phyloP scores from a whole-genome alignment of 1,140 invertebrate species.

The Micrasema minimum region DNA sequence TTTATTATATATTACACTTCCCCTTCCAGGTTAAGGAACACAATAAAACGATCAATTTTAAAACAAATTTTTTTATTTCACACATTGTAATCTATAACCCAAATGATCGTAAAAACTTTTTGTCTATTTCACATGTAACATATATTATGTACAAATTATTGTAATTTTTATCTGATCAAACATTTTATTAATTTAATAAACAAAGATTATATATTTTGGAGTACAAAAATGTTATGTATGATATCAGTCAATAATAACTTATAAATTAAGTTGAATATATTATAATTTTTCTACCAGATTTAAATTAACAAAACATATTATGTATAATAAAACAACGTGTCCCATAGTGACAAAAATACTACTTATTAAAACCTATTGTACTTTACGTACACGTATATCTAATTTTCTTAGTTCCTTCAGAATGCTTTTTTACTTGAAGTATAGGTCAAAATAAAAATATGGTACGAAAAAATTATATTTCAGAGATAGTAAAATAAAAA shows the following conservation, averaged over 20 bases:
- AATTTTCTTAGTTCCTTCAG: too few species aligned
- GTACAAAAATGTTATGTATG: conserved; percentile 35
- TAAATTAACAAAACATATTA: background rate
- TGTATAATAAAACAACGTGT: conserved; percentile 13
- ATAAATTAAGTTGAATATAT: conserved; percentile 41
- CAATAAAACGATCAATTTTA: background rate
- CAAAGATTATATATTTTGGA: conserved; percentile 23
- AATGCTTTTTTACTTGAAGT: too few species aligned
- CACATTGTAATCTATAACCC: conserved; percentile 26
- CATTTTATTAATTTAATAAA: conserved; percentile 10
- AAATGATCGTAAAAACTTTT: conserved; percentile 21
- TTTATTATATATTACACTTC: too few species aligned
- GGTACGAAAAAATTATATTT: too few species aligned
- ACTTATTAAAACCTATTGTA: background rate
- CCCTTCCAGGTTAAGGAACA: too few species aligned
- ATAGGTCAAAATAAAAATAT: too few species aligned
- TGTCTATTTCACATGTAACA: conserved; percentile 10
- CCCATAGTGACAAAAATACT: conserved; percentile 8
- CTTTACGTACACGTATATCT: too few species aligned
- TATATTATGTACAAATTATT: conserved; percentile 27
- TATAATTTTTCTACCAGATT: conserved; percentile 22
- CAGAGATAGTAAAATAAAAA: too few species aligned
- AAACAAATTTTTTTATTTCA: conserved; percentile 25
- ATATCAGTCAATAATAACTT: conserved; percentile 44
- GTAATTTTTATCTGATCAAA: conserved; percentile 24